Conservation (phyloP, 2,113 vertebrate genomes). For the Malurus elegans region DNA sequence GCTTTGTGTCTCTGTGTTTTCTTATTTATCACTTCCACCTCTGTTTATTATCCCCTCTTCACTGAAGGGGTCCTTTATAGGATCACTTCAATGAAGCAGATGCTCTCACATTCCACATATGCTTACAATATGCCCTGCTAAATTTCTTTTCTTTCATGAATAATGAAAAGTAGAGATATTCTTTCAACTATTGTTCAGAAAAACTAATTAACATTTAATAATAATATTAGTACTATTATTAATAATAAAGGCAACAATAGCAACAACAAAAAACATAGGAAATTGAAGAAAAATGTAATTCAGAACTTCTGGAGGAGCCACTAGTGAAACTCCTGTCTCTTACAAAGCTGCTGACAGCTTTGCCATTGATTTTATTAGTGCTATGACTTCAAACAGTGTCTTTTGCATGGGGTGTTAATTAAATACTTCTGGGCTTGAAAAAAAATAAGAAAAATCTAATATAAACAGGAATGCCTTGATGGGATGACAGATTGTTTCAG, state of each 20-base stretch:
- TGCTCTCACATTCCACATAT: background rate
- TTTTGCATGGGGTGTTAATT: background rate
- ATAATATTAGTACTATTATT: background rate
- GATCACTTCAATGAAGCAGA: background rate
- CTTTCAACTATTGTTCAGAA: background rate
- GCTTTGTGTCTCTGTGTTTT: background rate
- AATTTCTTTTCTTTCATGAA: background rate
- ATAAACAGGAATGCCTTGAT: background rate
- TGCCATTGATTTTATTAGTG: background rate
- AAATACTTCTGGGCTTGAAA: background rate
- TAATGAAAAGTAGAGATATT: background rate
- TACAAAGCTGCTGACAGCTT: background rate
- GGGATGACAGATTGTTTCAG: background rate
- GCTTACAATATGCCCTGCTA: background rate
- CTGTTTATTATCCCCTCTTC: background rate
- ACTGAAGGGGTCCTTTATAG: background rate
- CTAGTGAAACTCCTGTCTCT: background rate
- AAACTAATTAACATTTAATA: background rate
- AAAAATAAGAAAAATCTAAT: background rate
- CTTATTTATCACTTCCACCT: background rate
- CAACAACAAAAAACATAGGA: background rate
- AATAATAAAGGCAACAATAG: accelerated
- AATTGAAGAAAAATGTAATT: background rate
- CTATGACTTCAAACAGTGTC: background rate
- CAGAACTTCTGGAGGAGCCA: background rate